Percentiles rank a stretch among this genome's conserved stretches.
phyloP scores from a whole-genome alignment of 2,797 vertebrate genomes.

The Helarctos malayanus region DNA sequence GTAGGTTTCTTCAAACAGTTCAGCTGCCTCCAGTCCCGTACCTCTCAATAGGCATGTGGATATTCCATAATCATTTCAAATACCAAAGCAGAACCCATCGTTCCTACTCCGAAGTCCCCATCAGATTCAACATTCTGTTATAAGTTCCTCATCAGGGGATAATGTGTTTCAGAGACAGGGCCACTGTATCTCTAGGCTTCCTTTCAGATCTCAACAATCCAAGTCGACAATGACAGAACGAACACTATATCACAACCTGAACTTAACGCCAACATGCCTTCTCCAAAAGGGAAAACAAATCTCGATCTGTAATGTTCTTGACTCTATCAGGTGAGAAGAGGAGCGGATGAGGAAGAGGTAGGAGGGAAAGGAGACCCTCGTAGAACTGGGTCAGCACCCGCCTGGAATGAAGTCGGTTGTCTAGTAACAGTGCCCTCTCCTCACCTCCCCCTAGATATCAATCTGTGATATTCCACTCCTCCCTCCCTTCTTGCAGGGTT shows the following conservation, averaged over 20 bases:
- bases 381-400: slow-evolving; percentile 11
- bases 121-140: background rate
- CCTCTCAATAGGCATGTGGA: background rate
- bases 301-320: background rate
- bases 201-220: background rate
- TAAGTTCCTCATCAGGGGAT: background rate
- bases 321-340: background rate
- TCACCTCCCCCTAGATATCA: background rate
- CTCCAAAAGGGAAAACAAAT: background rate
- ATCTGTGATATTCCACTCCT: slow-evolving; percentile 14
- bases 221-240: background rate
- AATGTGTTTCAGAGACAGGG: background rate
- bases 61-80: background rate
- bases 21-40: background rate
- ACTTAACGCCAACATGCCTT: background rate
- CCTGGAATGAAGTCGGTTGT: slow-evolving; percentile 33
- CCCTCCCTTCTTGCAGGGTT: background rate
- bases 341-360: background rate
- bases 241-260: background rate
- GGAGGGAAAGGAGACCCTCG: slow-evolving; percentile 9
- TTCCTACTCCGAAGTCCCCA: background rate
- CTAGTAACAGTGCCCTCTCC: slow-evolving; percentile 40
- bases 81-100: background rate
- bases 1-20: background rate
- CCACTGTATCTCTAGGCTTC: background rate